phyloP scores from a whole-genome alignment of 1,140 invertebrate species.

The Drosophila rufa region DNA sequence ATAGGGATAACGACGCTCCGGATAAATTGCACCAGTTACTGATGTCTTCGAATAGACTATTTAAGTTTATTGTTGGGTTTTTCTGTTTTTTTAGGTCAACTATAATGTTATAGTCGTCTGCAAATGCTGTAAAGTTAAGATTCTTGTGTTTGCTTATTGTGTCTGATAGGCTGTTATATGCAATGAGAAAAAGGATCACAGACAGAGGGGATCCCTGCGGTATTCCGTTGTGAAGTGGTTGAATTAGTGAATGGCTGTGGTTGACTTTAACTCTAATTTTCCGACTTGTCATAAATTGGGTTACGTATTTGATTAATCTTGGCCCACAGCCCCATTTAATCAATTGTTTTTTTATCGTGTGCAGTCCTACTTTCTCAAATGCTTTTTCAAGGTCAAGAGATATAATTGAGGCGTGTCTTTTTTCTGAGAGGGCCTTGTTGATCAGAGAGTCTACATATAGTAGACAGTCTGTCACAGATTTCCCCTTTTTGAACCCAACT shows the following conservation, averaged over 20 bases:
- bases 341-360: neutral
- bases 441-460: neutral
- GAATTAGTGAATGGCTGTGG: neutral
- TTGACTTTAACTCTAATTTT: neutral
- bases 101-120: too few species aligned
- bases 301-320: conserved; percentile 1
- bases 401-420: neutral
- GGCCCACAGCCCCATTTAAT: neutral
- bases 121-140: too few species aligned
- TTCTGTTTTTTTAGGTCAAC: too few species aligned
- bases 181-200: too few species aligned
- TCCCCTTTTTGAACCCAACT: neutral
- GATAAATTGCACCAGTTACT: too few species aligned
- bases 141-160: too few species aligned
- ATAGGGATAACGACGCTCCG: too few species aligned
- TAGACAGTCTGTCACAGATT: conserved; percentile 16
- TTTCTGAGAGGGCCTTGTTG: neutral
- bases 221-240: too few species aligned
- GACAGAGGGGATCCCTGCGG: too few species aligned
- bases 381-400: conserved; percentile 1
- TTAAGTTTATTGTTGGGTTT: too few species aligned
- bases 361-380: neutral
- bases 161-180: too few species aligned
- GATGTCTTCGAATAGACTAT: too few species aligned
- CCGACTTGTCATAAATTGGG: neutral